Evolutionary conservation across 1,140 invertebrate genomes (phyloP).

Genomic region (Holotrichia oblita): DNA sequence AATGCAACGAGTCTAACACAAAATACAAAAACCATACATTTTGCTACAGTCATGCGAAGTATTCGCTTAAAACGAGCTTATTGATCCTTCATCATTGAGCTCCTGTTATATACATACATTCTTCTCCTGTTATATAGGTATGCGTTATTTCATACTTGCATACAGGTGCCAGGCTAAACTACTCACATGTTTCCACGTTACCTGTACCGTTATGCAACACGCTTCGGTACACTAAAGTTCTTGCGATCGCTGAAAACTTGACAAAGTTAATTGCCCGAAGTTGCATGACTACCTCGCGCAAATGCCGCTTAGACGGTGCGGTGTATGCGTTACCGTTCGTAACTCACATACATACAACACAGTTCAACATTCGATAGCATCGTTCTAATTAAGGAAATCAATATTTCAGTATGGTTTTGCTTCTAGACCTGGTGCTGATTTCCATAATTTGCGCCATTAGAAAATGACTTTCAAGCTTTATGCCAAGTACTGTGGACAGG

Average conservation of each 20-base stretch:
- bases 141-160: background rate
- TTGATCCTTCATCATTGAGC: no score
- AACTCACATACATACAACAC: background rate
- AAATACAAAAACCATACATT: no score
- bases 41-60: no score
- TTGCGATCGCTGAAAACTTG: constrained; percentile 11
- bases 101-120: background rate
- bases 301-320: background rate
- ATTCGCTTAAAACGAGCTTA: no score
- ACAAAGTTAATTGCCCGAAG: constrained; percentile 8
- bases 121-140: background rate
- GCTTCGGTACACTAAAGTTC: background rate
- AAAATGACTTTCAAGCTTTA: no score
- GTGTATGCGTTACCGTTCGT: background rate
- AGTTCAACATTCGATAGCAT: constrained; percentile 2
- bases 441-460: background rate
- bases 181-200: background rate
- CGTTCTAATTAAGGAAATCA: constrained; percentile 12
- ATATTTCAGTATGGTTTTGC: constrained; percentile 13
- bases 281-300: constrained; percentile 5
- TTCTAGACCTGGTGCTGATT: background rate
- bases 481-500: no score
- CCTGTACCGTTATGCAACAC: background rate
- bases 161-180: background rate
- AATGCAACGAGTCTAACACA: no score